phyloP scores from a whole-genome alignment of 2,888 invertebrate species.

The Hirtodrosophila trivittata region DNA sequence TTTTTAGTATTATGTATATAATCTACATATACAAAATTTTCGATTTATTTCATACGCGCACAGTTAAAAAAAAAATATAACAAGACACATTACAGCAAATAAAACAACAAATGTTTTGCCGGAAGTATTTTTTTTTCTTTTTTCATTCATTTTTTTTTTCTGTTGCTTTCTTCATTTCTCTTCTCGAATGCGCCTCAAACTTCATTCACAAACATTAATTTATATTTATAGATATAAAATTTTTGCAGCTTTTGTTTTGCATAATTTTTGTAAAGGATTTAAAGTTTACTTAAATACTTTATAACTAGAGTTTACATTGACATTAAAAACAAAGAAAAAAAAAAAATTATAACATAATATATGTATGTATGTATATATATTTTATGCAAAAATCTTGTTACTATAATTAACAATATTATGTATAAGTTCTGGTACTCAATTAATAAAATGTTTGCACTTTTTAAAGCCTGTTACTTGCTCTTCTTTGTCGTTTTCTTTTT shows the following conservation, averaged over 20 bases:
- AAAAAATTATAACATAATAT: constrained; percentile 7
- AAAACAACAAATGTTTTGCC: constrained; percentile 33
- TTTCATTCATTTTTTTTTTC: neutral
- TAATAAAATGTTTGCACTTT: constrained; percentile 66
- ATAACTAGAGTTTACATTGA: constrained; percentile 74
- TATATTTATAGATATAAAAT: neutral
- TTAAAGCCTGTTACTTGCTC: constrained; percentile 54
- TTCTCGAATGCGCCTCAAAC: constrained; percentile 13
- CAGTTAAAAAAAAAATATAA: constrained; percentile 26
- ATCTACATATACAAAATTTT: constrained; percentile 43
- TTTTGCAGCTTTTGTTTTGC: constrained; percentile 7
- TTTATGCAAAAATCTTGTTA: constrained; percentile 57
- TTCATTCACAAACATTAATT: constrained; percentile 1
- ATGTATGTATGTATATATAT: constrained; percentile 31
- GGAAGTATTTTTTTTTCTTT: constrained; percentile 10
- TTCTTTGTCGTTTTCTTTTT: constrained; percentile 19
- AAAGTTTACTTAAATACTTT: constrained; percentile 56
- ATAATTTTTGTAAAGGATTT: constrained; percentile 47
- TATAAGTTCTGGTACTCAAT: constrained; percentile 64
- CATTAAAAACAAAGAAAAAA: constrained; percentile 68
- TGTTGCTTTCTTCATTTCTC: neutral
- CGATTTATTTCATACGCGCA: constrained; percentile 29
- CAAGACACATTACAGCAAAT: constrained; percentile 26
- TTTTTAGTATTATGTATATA: constrained; percentile 63
- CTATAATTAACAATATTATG: constrained; percentile 60